These are phyloP conservation scores for Adelphocoris suturalis DNA, from an alignment of 2,888 invertebrate genomes.

Conservation along the genomic window DNA sequence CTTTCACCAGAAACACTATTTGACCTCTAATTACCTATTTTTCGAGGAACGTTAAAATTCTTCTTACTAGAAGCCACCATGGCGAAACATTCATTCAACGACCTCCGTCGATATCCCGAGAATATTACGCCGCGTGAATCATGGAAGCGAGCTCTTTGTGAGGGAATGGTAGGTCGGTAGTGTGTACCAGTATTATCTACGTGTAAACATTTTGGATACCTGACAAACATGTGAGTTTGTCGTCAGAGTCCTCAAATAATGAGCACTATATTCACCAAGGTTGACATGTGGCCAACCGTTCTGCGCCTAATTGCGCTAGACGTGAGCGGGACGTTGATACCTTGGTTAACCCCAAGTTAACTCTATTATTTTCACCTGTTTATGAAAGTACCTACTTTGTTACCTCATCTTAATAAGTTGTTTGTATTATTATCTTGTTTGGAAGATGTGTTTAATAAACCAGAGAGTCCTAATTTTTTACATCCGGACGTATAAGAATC, in stretches of 20 bases:
- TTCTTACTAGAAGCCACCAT: too few species aligned
- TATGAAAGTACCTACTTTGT: not conserved
- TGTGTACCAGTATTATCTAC: not conserved
- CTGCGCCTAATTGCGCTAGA: constrained; percentile 13
- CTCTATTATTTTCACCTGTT: not conserved
- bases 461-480: too few species aligned
- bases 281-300: not conserved
- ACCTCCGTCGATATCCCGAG: not conserved
- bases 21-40: too few species aligned
- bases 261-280: constrained; percentile 15
- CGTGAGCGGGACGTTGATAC: constrained; percentile 14
- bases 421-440: too few species aligned
- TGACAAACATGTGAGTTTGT: constrained; percentile 6
- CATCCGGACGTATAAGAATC: too few species aligned
- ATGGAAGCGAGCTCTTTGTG: not conserved
- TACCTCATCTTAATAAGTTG: too few species aligned
- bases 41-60: too few species aligned
- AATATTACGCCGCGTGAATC: not conserved
- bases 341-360: not conserved
- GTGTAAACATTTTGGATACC: constrained; percentile 36
- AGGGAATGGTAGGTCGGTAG: constrained; percentile 1
- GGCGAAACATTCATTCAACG: too few species aligned
- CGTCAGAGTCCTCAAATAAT: constrained; percentile 26
- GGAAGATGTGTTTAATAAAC: too few species aligned
- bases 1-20: too few species aligned